Percentiles rank a stretch among this genome's conserved stretches.
Conservation (phyloP, 64 coral and sea anemone genomes). For the Anthopleura sola region DNA sequence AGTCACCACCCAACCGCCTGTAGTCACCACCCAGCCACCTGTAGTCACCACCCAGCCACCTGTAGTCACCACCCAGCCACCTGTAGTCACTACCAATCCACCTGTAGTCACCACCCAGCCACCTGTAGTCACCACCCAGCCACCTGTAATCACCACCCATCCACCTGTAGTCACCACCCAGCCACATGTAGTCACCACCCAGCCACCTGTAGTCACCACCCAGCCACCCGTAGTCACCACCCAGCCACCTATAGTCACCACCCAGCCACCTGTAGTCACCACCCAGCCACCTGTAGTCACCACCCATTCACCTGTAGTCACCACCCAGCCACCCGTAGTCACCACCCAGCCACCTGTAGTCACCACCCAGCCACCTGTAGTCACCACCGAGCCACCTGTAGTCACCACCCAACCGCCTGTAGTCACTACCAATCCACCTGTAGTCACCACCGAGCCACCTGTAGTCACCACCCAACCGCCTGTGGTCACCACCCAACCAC, state of each 20-base stretch:
- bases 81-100: not conserved
- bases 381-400: not conserved
- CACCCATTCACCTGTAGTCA: not conserved
- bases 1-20: too few species aligned
- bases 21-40: too few species aligned
- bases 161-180: not conserved
- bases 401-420: not conserved
- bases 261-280: not conserved
- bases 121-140: not conserved
- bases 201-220: not conserved
- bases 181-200: not conserved
- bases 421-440: not conserved
- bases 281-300: not conserved
- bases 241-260: not conserved
- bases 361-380: not conserved
- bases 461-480: not conserved
- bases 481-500: not conserved
- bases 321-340: not conserved
- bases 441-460: not conserved
- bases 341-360: not conserved
- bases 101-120: not conserved
- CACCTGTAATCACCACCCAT: not conserved
- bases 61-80: too few species aligned
- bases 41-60: too few species aligned
- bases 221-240: not conserved